Conservation (phyloP, 92 coral and sea anemone genomes). For the Virgularia gustaviana region DNA sequence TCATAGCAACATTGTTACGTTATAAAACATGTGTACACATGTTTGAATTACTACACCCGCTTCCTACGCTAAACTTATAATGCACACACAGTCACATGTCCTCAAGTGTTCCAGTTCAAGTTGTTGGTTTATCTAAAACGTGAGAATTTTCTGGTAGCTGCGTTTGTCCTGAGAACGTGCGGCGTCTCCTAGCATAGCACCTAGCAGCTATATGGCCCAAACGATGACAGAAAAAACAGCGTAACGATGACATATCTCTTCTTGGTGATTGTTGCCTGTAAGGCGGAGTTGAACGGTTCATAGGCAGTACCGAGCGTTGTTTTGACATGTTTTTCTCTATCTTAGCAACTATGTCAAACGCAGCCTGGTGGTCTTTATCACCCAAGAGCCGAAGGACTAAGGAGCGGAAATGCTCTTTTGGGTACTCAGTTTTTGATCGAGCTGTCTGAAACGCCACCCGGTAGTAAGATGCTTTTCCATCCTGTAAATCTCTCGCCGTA, state of each 20-base stretch:
- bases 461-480: not conserved
- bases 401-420: not conserved
- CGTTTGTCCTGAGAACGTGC: no score
- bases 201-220: not conserved
- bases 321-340: not conserved
- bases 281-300: not conserved
- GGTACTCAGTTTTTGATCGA: not conserved
- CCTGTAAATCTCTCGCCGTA: not conserved
- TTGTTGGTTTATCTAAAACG: not conserved
- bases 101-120: not conserved
- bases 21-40: no score
- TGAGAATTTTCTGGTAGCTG: no score
- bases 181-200: not conserved
- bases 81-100: no score
- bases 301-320: not conserved
- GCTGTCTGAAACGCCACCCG: not conserved
- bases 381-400: not conserved
- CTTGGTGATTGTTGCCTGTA: not conserved
- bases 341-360: not conserved
- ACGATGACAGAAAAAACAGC: not conserved
- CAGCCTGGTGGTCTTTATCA: not conserved
- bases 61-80: no score
- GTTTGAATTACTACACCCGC: no score
- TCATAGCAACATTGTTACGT: no score
- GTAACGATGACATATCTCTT: not conserved